Evolutionary conservation across 2,797 vertebrate species (phyloP), one percentile per base, ranked within the genome.

Genomic region (Tokudaia muenninki): DNA sequence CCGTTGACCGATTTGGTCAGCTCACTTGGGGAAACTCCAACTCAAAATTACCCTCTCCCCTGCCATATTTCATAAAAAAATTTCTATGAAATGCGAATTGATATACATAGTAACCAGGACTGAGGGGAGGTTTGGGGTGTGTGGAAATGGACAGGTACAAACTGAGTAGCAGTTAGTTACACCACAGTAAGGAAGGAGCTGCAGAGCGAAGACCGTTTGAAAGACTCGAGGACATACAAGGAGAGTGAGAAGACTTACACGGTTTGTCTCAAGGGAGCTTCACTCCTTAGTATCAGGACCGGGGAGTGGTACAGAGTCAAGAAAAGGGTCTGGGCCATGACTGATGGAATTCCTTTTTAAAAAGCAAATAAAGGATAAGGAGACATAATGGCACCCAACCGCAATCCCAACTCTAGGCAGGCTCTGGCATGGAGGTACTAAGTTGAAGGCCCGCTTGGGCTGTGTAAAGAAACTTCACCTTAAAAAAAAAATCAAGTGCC

Each of bases 1-100:
- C 10, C 17, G 31, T 0, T n/a, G 10, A 57, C 12, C 47, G 94
- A 92, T 37, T 74, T 61, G 79, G 67, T 89, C 84, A 70, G n/a
- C 41, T 95, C 83, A 41, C 78, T 14, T 41, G 93, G 93, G 94
- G 90, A 94, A 96, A 95, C 83, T 89, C 92, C 93, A 72, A 61
- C 1, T 93, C 88, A 92, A 93, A 92, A 90, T 70, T 81, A 6
- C 90, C n/a, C 41, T 88, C n/a, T 59, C 5, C n/a, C 67, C 37
- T 14, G 31, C 3, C 67, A 95, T 75, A 80, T 95, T 80, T 78
- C 37, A 65, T 41, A 72, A 94, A 95, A 95, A 52, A 91, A 16
- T 87, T 74, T 86, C 26, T 61, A n/a, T 11, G 50, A 91, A 89
- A 65, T 37, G n/a, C 89, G 50, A 93, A 57, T 4, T 50, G 1